Evolutionary conservation across 2,888 invertebrate genomes (phyloP), one percentile per base, ranked within the genome.

Genomic region (Ochropacha duplaris): DNA sequence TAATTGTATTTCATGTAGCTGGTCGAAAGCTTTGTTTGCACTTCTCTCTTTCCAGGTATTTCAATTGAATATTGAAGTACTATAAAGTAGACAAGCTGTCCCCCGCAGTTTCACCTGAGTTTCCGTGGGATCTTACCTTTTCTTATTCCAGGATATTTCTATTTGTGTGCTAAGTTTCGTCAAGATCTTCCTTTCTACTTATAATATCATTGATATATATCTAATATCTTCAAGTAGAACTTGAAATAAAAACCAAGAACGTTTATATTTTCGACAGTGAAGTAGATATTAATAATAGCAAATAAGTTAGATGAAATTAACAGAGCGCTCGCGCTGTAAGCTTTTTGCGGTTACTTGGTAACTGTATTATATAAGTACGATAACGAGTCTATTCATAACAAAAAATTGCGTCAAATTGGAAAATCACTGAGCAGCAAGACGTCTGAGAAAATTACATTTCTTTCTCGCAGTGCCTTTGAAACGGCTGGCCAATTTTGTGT

Each of bases 11-110:
- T 72, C 73, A 60, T 66, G 60, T 58, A 39, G 55, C 63, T 55
- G 65, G 65, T 74, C 72, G 72, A 74, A 76, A 72, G 66, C 70
- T 76, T 73, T 78, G 77, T 79, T 76, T 77, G 73, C 69, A 71
- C 68, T 75, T 60, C 58, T 66, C 56, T 58, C 64, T 63, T 57
- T 55, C 50, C 28, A 36, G 1, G 2, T 36, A n/a, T 36, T 36
- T 36, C 9, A 36, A 36, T 36, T 5, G 1, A 9, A 1, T n/a
- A 12, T 12, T 34, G 14, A 34, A 6, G 28, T 28, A 28, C n/a
- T n/a, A n/a, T n/a, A n/a, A n/a, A n/a, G n/a, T n/a, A n/a, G n/a
- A n/a, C n/a, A n/a, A n/a, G n/a, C n/a, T n/a, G n/a, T n/a, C n/a
- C n/a, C n/a, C n/a, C n/a, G n/a, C n/a, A n/a, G n/a, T n/a, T n/a